phyloP scores from a whole-genome alignment of 1,140 invertebrate genomes.

The Heliconius himera region DNA sequence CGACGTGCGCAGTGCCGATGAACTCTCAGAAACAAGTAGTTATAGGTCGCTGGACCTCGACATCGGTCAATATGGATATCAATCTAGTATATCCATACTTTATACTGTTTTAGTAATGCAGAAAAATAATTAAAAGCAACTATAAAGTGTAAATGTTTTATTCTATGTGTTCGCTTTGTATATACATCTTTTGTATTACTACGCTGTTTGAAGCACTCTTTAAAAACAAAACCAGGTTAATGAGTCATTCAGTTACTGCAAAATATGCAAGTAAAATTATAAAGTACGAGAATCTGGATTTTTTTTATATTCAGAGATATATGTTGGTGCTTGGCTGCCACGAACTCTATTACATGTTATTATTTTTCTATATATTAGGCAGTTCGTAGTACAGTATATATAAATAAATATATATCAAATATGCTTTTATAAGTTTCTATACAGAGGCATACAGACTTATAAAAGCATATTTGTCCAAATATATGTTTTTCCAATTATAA shows the following conservation, averaged over 20 bases:
- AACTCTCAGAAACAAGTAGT: conserved; percentile 2
- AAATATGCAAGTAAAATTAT: conserved; percentile 17
- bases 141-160: conserved; percentile 16
- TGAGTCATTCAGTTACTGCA: conserved; percentile 29
- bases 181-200: conserved; percentile 31
- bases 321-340: neutral
- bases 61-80: neutral
- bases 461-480: no score
- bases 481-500: no score
- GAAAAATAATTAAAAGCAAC: conserved; percentile 13
- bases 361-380: neutral
- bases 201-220: conserved; percentile 28
- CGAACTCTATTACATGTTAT: neutral
- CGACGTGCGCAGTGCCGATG: conserved; percentile 13
- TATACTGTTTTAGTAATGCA: neutral
- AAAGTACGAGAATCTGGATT: neutral
- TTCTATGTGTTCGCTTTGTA: conserved; percentile 16
- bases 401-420: no score
- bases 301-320: neutral
- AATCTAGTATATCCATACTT: neutral
- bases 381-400: no score
- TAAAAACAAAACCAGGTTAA: conserved; percentile 34
- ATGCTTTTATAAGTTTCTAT: no score
- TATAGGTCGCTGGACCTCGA: conserved; percentile 2
- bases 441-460: no score